Conservation (phyloP, 1,140 invertebrate species). For the Leptinotarsa undecemlineata region DNA sequence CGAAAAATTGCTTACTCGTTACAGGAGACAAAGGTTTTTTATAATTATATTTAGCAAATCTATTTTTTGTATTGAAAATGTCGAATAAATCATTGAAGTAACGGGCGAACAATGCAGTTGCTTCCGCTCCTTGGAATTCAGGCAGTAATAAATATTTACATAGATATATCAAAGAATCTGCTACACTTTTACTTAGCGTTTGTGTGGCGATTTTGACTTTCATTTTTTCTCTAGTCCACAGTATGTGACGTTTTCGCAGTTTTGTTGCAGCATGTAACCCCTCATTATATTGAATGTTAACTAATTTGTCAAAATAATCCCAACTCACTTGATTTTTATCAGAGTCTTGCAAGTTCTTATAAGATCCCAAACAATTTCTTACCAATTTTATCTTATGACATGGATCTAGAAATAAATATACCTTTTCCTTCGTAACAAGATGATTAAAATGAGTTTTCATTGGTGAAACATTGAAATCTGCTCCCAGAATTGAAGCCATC, state of each 20-base stretch:
- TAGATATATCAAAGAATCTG: too few relatives aligned
- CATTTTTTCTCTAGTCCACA: background rate
- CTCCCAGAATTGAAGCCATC: slow-evolving; percentile 39
- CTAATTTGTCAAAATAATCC: slow-evolving; percentile 34
- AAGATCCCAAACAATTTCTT: slow-evolving; percentile 38
- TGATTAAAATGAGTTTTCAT: slow-evolving; percentile 40
- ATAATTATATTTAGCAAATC: too few relatives aligned
- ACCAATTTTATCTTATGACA: slow-evolving; percentile 46
- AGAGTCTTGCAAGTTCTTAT: slow-evolving; percentile 22
- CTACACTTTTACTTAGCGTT: too few relatives aligned
- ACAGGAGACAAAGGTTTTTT: too few relatives aligned
- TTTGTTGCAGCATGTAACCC: slow-evolving; percentile 36
- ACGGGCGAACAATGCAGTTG: background rate
- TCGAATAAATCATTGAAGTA: too few relatives aligned
- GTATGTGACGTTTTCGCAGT: slow-evolving; percentile 3
- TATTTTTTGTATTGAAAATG: too few relatives aligned
- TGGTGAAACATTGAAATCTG: slow-evolving; percentile 35
- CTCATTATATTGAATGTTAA: slow-evolving; percentile 34
- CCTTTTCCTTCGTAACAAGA: slow-evolving; percentile 33
- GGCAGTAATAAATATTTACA: background rate
- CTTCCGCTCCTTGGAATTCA: background rate
- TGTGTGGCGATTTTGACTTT: background rate
- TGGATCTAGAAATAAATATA: slow-evolving; percentile 37
- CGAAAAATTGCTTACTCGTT: too few relatives aligned
- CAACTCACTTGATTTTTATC: slow-evolving; percentile 32